A percentile compares a stretch with the other conserved stretches of the same genome.
These are phyloP conservation scores for Phaethon lepturus DNA, from an alignment of 2,113 vertebrate genomes.

Conservation along the genomic window DNA sequence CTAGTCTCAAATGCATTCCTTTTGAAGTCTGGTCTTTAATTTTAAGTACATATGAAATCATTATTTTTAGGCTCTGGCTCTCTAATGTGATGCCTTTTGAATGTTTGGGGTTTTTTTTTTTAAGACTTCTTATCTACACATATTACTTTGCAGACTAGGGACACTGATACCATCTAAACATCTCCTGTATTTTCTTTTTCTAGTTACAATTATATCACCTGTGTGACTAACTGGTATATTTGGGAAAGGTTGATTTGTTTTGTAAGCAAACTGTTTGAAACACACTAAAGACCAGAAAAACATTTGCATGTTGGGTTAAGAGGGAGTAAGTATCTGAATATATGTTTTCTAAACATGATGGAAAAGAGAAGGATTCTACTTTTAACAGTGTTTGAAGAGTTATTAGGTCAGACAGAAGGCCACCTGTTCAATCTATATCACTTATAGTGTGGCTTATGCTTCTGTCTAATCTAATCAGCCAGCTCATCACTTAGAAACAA, in stretches of 20 bases:
- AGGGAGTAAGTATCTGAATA: not conserved
- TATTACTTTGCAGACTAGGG: not conserved
- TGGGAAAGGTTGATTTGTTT: not conserved
- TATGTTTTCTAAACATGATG: not conserved
- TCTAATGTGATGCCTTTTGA: not conserved
- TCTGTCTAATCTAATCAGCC: conserved; percentile 33
- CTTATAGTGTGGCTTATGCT: not conserved
- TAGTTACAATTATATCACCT: not conserved
- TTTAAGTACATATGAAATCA: not conserved
- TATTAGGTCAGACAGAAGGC: not conserved
- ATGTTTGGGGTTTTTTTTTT: not conserved
- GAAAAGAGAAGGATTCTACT: not conserved
- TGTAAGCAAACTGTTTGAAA: not conserved
- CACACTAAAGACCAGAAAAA: not conserved
- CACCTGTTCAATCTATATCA: not conserved
- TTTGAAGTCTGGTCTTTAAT: conserved; percentile 27
- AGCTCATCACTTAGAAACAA: not conserved
- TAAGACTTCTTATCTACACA: not conserved
- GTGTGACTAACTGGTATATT: not conserved
- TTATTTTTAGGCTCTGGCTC: not conserved
- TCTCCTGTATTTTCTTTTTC: not conserved
- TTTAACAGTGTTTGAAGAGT: not conserved
- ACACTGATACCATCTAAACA: not conserved
- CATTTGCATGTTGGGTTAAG: not conserved
- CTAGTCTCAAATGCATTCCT: not conserved